Conservation (phyloP, 2,888 invertebrate genomes). For the Drosophila anomalata region DNA sequence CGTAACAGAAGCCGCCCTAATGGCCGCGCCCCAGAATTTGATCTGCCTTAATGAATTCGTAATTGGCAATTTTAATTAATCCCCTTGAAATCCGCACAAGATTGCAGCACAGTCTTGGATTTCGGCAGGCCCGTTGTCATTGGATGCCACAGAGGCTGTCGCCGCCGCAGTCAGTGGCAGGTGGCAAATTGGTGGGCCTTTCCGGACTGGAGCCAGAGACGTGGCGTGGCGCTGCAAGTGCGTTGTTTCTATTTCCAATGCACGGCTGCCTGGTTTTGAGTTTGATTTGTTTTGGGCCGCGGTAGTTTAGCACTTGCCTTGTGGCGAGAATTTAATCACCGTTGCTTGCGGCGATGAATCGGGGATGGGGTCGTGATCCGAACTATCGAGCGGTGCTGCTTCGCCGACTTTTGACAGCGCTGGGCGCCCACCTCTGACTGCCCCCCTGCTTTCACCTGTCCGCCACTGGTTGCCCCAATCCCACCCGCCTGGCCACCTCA, state of each 20-base stretch:
- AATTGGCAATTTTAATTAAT: conserved; percentile 81
- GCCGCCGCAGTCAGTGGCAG: conserved; percentile 1
- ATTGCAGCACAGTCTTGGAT: conserved; percentile 48
- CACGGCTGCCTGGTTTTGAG: conserved; percentile 39
- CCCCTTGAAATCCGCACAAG: conserved; percentile 70
- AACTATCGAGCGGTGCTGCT: background rate
- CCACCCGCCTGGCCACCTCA: background rate
- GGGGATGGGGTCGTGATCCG: background rate
- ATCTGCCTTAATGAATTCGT: conserved; percentile 75
- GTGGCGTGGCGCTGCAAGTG: background rate
- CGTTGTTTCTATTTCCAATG: conserved; percentile 37
- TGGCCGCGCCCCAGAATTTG: conserved; percentile 48
- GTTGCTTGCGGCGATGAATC: background rate
- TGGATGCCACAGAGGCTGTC: conserved; percentile 29
- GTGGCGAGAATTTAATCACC: conserved; percentile 66
- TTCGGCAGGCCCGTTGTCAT: conserved; percentile 49
- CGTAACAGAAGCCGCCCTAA: conserved; percentile 37
- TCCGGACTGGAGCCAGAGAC: background rate
- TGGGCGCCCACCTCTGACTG: too few relatives aligned
- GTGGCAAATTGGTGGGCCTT: background rate
- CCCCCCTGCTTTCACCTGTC: background rate
- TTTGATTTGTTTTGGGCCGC: conserved; percentile 44
- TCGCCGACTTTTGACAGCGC: too few relatives aligned
- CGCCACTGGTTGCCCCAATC: background rate
- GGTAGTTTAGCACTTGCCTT: conserved; percentile 70